A percentile compares a stretch with the other conserved stretches of the same genome.
Conservation (phyloP, 2,888 invertebrate genomes). For the Julus scanicus region DNA sequence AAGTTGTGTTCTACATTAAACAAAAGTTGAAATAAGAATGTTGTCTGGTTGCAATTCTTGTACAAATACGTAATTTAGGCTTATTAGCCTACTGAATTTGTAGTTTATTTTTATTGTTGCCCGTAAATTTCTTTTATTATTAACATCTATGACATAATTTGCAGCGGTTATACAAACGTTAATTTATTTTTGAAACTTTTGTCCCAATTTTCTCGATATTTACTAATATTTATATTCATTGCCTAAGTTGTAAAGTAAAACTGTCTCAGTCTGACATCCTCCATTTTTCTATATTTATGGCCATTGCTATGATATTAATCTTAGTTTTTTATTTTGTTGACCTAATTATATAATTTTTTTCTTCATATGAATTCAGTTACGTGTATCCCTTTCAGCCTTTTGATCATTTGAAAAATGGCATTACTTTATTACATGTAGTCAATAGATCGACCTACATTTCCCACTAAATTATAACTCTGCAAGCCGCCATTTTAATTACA, state of each 20-base stretch:
- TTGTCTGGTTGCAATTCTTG: too few species aligned
- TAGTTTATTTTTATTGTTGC: too few species aligned
- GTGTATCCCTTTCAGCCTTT: not conserved
- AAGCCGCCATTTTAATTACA: not conserved
- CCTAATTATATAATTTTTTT: not conserved
- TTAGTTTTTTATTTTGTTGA: conserved; percentile 6
- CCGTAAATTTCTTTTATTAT: too few species aligned
- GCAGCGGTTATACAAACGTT: not conserved
- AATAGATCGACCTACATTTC: conserved; percentile 28
- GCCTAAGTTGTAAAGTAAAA: not conserved
- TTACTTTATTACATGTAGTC: not conserved
- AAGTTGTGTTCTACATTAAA: too few species aligned
- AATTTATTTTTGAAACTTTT: not conserved
- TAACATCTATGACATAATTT: too few species aligned
- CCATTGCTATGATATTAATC: not conserved
- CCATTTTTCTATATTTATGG: not conserved
- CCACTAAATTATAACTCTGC: not conserved
- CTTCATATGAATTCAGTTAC: not conserved
- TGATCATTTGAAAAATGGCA: not conserved
- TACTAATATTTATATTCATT: not conserved
- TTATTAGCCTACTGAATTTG: too few species aligned
- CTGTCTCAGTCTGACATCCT: not conserved
- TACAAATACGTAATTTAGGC: too few species aligned
- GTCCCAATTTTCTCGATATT: not conserved
- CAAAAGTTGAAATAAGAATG: too few species aligned